These are phyloP conservation scores for Zaprionus ornatus DNA, from an alignment of 1,140 invertebrate species.

Conservation along the genomic window DNA sequence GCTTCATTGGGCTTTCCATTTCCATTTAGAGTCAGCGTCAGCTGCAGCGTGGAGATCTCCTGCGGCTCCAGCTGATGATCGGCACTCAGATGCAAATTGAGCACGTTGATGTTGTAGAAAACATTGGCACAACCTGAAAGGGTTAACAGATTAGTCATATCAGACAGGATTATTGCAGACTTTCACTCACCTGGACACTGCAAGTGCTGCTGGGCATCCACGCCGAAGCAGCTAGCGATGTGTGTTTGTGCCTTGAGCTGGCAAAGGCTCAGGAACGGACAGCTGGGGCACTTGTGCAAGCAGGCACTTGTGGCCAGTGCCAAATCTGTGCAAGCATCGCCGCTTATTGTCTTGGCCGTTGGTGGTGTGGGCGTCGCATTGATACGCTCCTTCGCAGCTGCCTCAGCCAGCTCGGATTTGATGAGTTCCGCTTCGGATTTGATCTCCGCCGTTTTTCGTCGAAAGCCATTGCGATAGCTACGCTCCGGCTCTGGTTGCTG, in stretches of 20 bases:
- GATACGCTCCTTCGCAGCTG: constrained; percentile 67
- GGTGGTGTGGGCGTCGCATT: constrained; percentile 78
- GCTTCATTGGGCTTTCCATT: constrained; percentile 11
- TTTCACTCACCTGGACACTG: constrained; percentile 59
- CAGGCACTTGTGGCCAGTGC: background rate
- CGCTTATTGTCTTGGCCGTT: constrained; percentile 40
- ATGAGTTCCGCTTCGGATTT: constrained; percentile 78
- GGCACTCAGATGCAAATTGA: constrained; percentile 84
- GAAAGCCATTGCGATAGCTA: constrained; percentile 71
- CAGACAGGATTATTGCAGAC: background rate
- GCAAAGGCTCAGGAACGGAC: constrained; percentile 64
- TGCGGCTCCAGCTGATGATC: constrained; percentile 84
- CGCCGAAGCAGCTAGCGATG: constrained; percentile 47
- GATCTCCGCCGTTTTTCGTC: constrained; percentile 71
- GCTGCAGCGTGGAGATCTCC: constrained; percentile 63
- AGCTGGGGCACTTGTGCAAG: constrained; percentile 55
- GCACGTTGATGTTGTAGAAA: constrained; percentile 83
- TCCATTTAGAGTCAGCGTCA: constrained; percentile 21
- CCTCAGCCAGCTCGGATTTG: constrained; percentile 72
- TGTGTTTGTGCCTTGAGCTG: constrained; percentile 43
- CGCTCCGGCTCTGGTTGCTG: constrained; percentile 58
- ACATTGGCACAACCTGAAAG: constrained; percentile 84
- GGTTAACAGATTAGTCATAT: background rate
- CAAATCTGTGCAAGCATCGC: constrained; percentile 11
- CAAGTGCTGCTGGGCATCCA: constrained; percentile 31